Conservation (phyloP, 2,888 invertebrate genomes). For the Catocala fraxini region DNA sequence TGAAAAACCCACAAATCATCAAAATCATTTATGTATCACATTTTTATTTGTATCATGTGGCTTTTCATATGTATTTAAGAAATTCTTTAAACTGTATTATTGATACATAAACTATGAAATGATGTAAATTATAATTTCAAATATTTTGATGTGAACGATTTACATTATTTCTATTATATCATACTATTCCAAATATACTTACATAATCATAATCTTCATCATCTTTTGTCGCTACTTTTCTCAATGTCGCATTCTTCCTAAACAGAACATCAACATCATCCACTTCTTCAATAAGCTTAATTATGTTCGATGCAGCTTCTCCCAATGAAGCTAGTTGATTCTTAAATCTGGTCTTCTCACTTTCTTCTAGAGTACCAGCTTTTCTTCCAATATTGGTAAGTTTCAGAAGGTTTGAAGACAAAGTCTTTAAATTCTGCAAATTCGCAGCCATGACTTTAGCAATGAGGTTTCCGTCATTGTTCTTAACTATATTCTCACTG, state of each 20-base stretch:
- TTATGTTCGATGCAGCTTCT: constrained; percentile 87
- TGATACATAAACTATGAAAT: no score
- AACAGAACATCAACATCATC: constrained; percentile 82
- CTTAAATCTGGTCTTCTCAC: constrained; percentile 87
- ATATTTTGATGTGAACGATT: no score
- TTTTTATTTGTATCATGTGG: no score
- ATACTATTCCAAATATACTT: constrained; percentile 22
- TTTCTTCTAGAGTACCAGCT: constrained; percentile 84
- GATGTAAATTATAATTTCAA: no score
- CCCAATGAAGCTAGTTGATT: constrained; percentile 86
- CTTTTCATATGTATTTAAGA: no score
- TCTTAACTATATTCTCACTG: constrained; percentile 75
- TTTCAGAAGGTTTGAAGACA: constrained; percentile 87
- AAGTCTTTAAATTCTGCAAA: constrained; percentile 86
- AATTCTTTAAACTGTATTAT: no score
- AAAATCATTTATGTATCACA: no score
- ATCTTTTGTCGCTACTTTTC: constrained; percentile 11
- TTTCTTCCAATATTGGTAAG: constrained; percentile 89
- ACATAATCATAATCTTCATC: constrained; percentile 58
- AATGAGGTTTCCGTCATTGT: constrained; percentile 74
- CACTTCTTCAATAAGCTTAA: constrained; percentile 85
- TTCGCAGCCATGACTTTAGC: constrained; percentile 83
- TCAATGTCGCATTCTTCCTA: constrained; percentile 65
- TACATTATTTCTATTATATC: no score
- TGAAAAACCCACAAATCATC: no score